Base-by-base conservation (phyloP, 1,140 invertebrate species). In the Nephotettix cincticeps region DNA sequence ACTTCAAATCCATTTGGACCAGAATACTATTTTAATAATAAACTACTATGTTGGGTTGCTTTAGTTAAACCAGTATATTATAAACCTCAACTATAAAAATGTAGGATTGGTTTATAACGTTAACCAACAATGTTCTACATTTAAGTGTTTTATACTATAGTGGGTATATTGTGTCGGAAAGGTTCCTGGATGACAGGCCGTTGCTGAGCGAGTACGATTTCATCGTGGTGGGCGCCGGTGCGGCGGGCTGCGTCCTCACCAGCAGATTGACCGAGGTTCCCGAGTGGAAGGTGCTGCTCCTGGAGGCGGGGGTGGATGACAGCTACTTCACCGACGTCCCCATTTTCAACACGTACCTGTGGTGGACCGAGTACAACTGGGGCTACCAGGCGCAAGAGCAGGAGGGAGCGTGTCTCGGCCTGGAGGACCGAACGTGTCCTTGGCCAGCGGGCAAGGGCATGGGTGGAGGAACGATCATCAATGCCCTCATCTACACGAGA, bases 401-500 rank as follows among this genome's bases (percentile, higher is more conserved):
- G 74, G 84, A 85, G 64, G 80, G 83, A 67, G 86, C 85, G 25
- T 89, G 89, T 78, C 66, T 68, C 69, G 85, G 84, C 0, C 80
- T 87, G 76, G 81, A 81, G 0, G 78, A 84, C 51, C 73, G 78
- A 27, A 61, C 43, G 6, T 90, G 88, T 76, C 83, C 81, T 21
- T 84, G 86, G 82, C 86, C 88, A 0, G 77, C 86, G 40, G 89
- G 88, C 1, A 87, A 83, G 76, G 86, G 84, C 0, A 76, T 92
- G 1, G 93, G 93, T 0, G 93, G 93, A 0, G 86, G 87, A 0
- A 91, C 89, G 23, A 87, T 91, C 1, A 86, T 96, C 23, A 96
- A 96, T 78, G 93, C 89, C 64, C 94, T 96, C 25, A 95, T 94
- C n/a, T 95, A 96, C 78, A 90, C 93, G 0, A 84, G 95, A 40